These are phyloP conservation scores for Noctilio leporinus DNA, from an alignment of 2,113 vertebrate species.

Conservation along the genomic window DNA sequence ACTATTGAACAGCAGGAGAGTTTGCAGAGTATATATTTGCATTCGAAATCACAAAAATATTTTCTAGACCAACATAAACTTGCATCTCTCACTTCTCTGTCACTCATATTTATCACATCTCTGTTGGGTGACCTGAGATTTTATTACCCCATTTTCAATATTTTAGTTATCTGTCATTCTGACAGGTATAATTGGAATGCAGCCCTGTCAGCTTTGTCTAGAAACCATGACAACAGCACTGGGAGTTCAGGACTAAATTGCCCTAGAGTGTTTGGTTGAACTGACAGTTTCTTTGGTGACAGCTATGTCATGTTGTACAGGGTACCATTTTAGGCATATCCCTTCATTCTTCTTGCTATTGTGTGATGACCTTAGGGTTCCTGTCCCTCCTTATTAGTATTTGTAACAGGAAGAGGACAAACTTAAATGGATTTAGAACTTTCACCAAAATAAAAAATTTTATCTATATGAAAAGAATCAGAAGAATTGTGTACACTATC, in stretches of 20 bases:
- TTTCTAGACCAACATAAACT: constrained; percentile 53
- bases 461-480: not conserved
- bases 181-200: constrained; percentile 73
- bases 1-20: not conserved
- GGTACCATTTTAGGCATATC: constrained; percentile 52
- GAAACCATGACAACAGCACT: constrained; percentile 83
- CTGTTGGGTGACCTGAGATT: constrained; percentile 68
- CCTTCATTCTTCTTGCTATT: constrained; percentile 58
- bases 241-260: constrained; percentile 73
- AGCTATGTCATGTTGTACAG: constrained; percentile 54
- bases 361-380: constrained; percentile 50
- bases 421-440: constrained; percentile 15
- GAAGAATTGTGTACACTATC: not conserved
- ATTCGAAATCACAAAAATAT: constrained; percentile 51
- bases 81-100: constrained; percentile 58
- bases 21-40: constrained; percentile 38
- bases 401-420: not conserved
- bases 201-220: constrained; percentile 57
- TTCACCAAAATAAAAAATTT: constrained; percentile 33
- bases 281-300: constrained; percentile 57
- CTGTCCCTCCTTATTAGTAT: constrained; percentile 45
- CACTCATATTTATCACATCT: constrained; percentile 62
- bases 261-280: constrained; percentile 64
- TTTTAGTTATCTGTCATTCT: constrained; percentile 69
- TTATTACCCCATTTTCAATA: constrained; percentile 73